A percentile compares a stretch with the other conserved stretches of the same genome.
Conservation (phyloP, 2,113 vertebrate species). For the Nestor notabilis region DNA sequence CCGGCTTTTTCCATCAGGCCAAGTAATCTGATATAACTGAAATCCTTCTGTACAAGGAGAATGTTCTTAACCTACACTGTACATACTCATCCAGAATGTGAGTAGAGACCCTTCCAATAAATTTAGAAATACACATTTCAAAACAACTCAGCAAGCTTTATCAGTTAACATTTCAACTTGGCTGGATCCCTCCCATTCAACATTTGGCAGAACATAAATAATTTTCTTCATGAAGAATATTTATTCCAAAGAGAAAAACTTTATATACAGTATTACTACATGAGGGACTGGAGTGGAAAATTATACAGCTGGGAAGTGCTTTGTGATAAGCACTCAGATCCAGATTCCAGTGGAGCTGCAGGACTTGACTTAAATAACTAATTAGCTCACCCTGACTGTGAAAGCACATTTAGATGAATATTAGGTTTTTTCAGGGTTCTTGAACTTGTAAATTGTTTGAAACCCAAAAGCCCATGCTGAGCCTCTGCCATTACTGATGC, state of each 20-base stretch:
- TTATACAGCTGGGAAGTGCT: background rate
- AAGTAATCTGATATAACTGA: background rate
- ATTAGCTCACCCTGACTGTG: background rate
- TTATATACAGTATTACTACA: background rate
- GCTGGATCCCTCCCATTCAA: background rate
- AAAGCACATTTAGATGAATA: background rate
- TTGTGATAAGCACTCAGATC: background rate
- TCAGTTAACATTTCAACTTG: background rate
- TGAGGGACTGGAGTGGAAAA: background rate
- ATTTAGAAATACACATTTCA: background rate
- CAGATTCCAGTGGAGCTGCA: background rate
- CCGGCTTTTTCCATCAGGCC: background rate
- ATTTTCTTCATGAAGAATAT: background rate
- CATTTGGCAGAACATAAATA: background rate
- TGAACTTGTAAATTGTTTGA: background rate
- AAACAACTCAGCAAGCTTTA: background rate
- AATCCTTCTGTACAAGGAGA: background rate
- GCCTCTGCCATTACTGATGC: background rate
- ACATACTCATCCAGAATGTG: background rate
- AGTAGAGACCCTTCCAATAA: background rate
- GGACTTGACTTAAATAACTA: background rate
- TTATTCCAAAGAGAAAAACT: conserved; percentile 5
- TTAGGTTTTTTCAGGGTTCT: background rate
- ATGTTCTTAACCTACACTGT: background rate
- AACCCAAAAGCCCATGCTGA: background rate